phyloP scores from a whole-genome alignment of 2,113 vertebrate species.

The Nestor notabilis region DNA sequence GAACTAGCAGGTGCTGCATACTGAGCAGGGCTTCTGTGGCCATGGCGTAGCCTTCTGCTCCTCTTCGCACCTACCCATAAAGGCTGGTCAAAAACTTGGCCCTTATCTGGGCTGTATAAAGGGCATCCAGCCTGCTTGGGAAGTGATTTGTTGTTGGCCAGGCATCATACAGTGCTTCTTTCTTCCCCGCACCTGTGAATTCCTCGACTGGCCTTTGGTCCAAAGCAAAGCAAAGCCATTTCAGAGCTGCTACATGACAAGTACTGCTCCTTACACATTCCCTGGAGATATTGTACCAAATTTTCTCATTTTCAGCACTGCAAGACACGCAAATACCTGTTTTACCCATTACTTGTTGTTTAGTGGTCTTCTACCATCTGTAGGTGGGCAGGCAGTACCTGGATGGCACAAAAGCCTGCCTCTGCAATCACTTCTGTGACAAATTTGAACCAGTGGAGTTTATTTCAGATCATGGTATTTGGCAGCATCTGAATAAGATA shows the following conservation, averaged over 20 bases:
- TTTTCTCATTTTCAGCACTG: background rate
- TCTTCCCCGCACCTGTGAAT: background rate
- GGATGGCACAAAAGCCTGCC: background rate
- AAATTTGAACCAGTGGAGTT: background rate
- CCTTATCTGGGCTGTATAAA: background rate
- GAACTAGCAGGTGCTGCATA: background rate
- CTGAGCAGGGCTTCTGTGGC: background rate
- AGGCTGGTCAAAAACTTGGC: background rate
- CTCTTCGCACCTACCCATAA: fast-evolving
- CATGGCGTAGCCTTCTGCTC: background rate
- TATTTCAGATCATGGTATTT: background rate
- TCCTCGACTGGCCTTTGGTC: background rate
- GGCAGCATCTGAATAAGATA: background rate
- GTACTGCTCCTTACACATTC: background rate
- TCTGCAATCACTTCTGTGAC: background rate
- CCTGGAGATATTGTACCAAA: background rate
- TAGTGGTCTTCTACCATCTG: background rate
- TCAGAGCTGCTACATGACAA: background rate
- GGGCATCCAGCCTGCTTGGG: background rate
- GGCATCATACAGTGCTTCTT: background rate
- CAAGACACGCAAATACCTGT: background rate
- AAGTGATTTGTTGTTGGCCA: background rate
- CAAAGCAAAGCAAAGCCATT: background rate
- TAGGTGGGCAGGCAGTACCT: background rate
- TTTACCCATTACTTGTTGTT: background rate